Conservation (phyloP, 2,888 invertebrate genomes). For the Oxyscelio sp. region DNA sequence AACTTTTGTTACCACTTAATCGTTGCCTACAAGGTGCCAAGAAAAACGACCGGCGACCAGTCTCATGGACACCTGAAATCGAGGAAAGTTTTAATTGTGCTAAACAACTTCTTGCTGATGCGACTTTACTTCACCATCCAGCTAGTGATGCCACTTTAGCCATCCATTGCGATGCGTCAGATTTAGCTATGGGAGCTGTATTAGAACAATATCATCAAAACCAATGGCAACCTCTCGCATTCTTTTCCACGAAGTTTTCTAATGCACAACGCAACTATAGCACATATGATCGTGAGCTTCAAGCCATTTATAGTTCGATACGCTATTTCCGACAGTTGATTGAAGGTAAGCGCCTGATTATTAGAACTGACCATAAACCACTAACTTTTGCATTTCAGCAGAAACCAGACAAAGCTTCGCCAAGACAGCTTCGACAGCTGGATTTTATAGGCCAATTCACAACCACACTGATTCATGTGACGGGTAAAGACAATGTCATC, state of each 20-base stretch:
- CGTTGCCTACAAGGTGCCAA: slow-evolving; percentile 24
- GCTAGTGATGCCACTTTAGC: not conserved
- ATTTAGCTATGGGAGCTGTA: slow-evolving; percentile 3
- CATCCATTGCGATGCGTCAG: slow-evolving; percentile 7
- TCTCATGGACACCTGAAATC: slow-evolving; percentile 67
- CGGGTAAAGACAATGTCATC: not conserved
- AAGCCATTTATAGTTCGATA: not conserved
- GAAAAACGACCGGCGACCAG: slow-evolving; percentile 68
- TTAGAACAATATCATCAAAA: not conserved
- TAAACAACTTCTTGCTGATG: slow-evolving; percentile 46
- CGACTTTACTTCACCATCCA: slow-evolving; percentile 62
- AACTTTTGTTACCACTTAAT: slow-evolving; percentile 56
- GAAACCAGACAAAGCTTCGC: not conserved
- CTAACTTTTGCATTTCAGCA: slow-evolving; percentile 4
- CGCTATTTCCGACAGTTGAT: not conserved
- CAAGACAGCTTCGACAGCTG: not conserved
- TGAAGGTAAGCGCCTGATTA: not conserved
- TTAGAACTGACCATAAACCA: not conserved
- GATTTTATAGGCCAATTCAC: slow-evolving; percentile 14
- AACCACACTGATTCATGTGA: not conserved
- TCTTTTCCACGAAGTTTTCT: slow-evolving; percentile 14
- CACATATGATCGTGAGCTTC: slow-evolving; percentile 7
- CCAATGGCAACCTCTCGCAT: not conserved
- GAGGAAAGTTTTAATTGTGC: slow-evolving; percentile 68
- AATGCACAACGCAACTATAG: not conserved